Evolutionary conservation across 2,888 invertebrate genomes (phyloP).

Genomic region (Antheraea assamensis): DNA sequence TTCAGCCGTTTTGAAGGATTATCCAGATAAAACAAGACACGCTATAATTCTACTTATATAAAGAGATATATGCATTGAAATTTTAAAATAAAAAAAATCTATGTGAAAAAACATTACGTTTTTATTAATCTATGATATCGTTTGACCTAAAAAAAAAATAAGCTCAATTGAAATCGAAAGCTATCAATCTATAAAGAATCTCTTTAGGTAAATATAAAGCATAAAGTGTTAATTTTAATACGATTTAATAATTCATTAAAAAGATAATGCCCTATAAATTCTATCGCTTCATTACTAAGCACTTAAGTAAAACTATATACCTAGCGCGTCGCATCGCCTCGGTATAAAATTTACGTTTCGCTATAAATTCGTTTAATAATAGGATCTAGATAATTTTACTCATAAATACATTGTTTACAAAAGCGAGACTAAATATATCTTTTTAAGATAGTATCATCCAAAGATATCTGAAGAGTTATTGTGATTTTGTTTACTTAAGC

Average conservation of each 20-base stretch:
- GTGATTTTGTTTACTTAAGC: slow-evolving; percentile 21
- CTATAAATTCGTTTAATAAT: slow-evolving; percentile 43
- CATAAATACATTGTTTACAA: slow-evolving; percentile 42
- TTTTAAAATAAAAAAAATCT: not conserved
- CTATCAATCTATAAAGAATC: not conserved
- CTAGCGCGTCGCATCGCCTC: slow-evolving; percentile 34
- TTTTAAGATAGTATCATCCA: slow-evolving; percentile 25
- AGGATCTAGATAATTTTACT: slow-evolving; percentile 39
- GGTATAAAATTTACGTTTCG: slow-evolving; percentile 46
- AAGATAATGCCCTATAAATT: slow-evolving; percentile 1
- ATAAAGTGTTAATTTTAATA: not conserved
- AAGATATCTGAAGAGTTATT: slow-evolving; percentile 21
- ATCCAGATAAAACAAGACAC: too few relatives aligned
- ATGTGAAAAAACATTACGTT: too few relatives aligned
- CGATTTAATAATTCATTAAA: not conserved
- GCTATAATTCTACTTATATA: too few relatives aligned
- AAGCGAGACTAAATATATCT: slow-evolving; percentile 34
- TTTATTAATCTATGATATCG: too few relatives aligned
- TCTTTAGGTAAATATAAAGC: not conserved
- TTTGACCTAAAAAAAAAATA: not conserved
- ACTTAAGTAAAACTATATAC: slow-evolving; percentile 41
- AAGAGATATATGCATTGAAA: too few relatives aligned
- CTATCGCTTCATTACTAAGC: slow-evolving; percentile 47
- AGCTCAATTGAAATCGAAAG: too few relatives aligned
- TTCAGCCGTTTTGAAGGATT: too few relatives aligned